Base-by-base conservation (phyloP, 2,797 vertebrate species). In the Fratercula arctica region DNA sequence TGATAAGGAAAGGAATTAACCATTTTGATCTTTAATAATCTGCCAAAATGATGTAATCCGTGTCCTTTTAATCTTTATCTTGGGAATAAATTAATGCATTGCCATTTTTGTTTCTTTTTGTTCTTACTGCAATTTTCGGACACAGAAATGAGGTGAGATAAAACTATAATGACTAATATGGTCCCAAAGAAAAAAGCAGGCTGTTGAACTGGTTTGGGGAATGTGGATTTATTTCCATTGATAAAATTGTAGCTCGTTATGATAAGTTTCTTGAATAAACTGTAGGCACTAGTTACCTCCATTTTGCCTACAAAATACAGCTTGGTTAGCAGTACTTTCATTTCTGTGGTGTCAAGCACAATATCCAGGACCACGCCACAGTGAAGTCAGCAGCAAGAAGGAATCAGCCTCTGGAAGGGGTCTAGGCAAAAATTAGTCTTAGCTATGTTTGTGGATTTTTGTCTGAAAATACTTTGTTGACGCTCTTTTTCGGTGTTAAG, bases 1-100 rank as follows among this genome's bases (percentile, higher is more conserved):
- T 12, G 93, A 95, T 92, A 93, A 95, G 59, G 35, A 78, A 77
- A 93, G 39, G 28, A 90, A 91, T 80, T 93, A 95, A 85, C 46
- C 23, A 77, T 88, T 95, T 73, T 69, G 46, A 68, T 89, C 68
- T 89, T 95, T 92, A 63, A 72, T 89, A 83, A 81, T 89, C 66
- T 93, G 31, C 61, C 53, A 88, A 84, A 94, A 86, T 69, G 28
- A 90, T 85, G 67, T 82, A 95, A 95, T 90, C 54, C 3, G 0
- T 64, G 50, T 73, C 46, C 14, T 81, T 90, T 87, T 50, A 75
- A 87, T 95, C 81, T 95, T 96, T 91, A 85, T 74, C 3, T 95
- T 81, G 12, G 19, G 68, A 89, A 84, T 53, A 87, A 67, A 93
- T 78, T 64, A 0, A 67, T 75, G 20, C 25, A 17, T 74, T 85